Evolutionary conservation across 2,888 invertebrate genomes (phyloP), one percentile per base, ranked within the genome.

Genomic region (Pimpla rufipes): DNA sequence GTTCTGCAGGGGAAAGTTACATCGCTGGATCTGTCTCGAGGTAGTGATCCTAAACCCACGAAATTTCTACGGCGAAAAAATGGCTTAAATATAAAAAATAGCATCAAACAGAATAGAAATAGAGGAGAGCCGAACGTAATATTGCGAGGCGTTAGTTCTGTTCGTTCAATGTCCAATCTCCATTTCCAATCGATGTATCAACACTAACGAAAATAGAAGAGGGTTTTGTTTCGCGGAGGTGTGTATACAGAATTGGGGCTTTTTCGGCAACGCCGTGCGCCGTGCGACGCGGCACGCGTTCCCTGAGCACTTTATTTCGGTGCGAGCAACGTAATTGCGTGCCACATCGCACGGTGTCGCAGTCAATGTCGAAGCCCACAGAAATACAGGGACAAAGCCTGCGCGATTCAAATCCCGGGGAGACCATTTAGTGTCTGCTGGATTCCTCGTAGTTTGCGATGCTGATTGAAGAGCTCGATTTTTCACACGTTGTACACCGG

Each of bases 1-100:
- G 93, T 96, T 86, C 95, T 99, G 84, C 97, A 98, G 93, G 99
- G 98, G 81, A 98, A 98, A 95, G 97, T 99, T 86, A 99, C 99
- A 50, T 99, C 99, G 62, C 95, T 99, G 88, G 98, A 98, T 94
- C 94, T 99, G 87, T 97, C 98, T 83, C 96, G 97, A 95, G 98
- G 98, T 98, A 94, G 92, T 91, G 87, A 47, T 16, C 2, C n/a
- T 3, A 29, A 29, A 3, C 29, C 29, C 29, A 29, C 5, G 29
- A 29, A 3, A 3, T 29, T 29, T 29, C 29, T 5, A 29, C 29
- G 5, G 29, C 29, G 29, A 29, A 29, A 29, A 29, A 29, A 29
- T n/a, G n/a, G n/a, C n/a, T n/a, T n/a, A n/a, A n/a, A 23, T 52
- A 2, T 50, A 79, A 62, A 81, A 71, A 42, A 57, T 52, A 0